phyloP scores from a whole-genome alignment of 2,888 invertebrate species.

The Oxycera nigricornis region DNA sequence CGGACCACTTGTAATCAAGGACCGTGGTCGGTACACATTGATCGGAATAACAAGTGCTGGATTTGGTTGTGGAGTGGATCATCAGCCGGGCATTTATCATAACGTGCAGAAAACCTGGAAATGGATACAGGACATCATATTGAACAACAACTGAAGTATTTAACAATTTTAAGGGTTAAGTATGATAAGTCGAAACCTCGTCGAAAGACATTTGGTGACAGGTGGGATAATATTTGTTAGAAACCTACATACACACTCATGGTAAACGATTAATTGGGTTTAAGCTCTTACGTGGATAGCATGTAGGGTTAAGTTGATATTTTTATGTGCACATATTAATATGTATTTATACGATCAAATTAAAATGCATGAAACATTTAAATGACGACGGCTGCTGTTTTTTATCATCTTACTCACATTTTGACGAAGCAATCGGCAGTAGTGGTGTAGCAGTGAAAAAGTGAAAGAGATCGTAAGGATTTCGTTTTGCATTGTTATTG shows the following conservation, averaged over 20 bases:
- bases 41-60: constrained; percentile 86
- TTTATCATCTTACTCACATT: neutral
- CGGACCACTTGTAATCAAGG: constrained; percentile 76
- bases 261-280: too few relatives aligned
- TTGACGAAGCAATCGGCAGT: neutral
- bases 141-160: constrained; percentile 44
- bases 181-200: too few relatives aligned
- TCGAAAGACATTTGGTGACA: too few relatives aligned
- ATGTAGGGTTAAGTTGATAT: constrained; percentile 3
- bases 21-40: constrained; percentile 75
- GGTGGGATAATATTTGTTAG: too few relatives aligned
- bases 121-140: constrained; percentile 72
- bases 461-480: neutral
- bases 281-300: too few relatives aligned
- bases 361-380: constrained; percentile 11
- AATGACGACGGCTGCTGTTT: neutral
- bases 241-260: too few relatives aligned
- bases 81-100: constrained; percentile 87
- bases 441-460: neutral
- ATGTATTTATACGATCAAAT: neutral
- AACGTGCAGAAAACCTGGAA: constrained; percentile 74
- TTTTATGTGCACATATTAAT: constrained; percentile 23
- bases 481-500: neutral
- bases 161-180: neutral
- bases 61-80: constrained; percentile 84